Conservation (phyloP, 2,113 vertebrate genomes). For the Miniopterus natalensis region DNA sequence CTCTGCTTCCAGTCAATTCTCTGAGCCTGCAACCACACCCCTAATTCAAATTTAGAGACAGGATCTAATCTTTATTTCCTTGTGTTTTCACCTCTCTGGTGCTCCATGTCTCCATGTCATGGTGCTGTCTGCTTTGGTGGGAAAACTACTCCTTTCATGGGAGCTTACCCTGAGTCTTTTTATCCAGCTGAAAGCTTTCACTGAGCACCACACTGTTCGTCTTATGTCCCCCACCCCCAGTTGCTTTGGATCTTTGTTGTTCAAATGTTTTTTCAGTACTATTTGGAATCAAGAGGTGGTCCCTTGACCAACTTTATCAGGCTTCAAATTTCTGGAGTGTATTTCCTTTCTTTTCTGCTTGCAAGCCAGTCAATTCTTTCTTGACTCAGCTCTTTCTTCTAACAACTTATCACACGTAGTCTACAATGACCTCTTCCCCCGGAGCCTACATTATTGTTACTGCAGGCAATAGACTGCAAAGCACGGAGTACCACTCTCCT, state of each 20-base stretch:
- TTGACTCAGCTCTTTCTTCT: neutral
- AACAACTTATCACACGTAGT: neutral
- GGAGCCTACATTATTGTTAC: neutral
- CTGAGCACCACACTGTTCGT: neutral
- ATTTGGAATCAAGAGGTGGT: neutral
- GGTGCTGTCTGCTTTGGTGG: neutral
- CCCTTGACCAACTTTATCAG: neutral
- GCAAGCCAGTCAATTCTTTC: neutral
- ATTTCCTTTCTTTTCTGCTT: slow-evolving; percentile 8
- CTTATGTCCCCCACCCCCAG: neutral
- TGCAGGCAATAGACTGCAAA: neutral
- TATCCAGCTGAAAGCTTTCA: neutral
- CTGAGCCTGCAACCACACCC: neutral
- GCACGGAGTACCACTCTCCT: neutral
- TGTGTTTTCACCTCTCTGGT: neutral
- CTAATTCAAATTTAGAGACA: neutral
- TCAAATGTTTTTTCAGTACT: neutral
- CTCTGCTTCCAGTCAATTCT: neutral
- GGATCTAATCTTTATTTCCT: neutral
- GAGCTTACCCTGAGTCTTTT: neutral
- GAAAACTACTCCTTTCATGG: neutral
- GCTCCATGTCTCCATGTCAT: neutral
- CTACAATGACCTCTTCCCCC: fast-evolving
- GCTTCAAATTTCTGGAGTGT: neutral
- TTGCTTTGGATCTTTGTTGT: neutral